These are phyloP conservation scores for Nipponacmea schrenckii DNA, from an alignment of 2,888 invertebrate species.

Conservation along the genomic window DNA sequence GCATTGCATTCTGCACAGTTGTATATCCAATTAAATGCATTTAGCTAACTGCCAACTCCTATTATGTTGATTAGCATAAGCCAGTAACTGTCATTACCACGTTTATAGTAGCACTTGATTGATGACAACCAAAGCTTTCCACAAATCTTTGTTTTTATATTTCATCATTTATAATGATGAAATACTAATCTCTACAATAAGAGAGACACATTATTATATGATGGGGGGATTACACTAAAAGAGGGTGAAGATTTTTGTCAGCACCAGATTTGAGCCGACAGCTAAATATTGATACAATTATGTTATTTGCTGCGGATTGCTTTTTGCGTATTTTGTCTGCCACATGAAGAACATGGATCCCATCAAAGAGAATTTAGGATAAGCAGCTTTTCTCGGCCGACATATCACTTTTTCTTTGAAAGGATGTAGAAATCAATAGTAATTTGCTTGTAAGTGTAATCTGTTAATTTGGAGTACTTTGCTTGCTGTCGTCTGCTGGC, in stretches of 20 bases:
- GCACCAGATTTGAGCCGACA: not conserved
- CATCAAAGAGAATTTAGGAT: not conserved
- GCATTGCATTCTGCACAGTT: too few relatives aligned
- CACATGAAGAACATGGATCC: not conserved
- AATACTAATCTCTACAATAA: not conserved
- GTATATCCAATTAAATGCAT: too few relatives aligned
- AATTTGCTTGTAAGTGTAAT: slow-evolving; percentile 27
- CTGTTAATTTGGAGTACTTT: slow-evolving; percentile 31
- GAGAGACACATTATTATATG: slow-evolving; percentile 7
- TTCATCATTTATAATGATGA: not conserved
- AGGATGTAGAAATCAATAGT: slow-evolving; percentile 24
- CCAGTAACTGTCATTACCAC: too few relatives aligned
- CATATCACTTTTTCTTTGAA: slow-evolving; percentile 10
- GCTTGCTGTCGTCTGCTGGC: not conserved
- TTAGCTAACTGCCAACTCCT: too few relatives aligned
- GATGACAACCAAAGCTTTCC: too few relatives aligned
- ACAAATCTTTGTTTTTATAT: too few relatives aligned
- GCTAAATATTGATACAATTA: slow-evolving; percentile 28
- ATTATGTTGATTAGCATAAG: too few relatives aligned
- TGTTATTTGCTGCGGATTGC: slow-evolving; percentile 19
- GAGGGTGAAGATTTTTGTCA: not conserved
- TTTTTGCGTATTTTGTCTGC: slow-evolving; percentile 15
- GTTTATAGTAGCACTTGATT: too few relatives aligned
- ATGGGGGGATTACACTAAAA: not conserved
- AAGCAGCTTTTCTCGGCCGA: not conserved